Conservation (phyloP, 2,797 vertebrate genomes). For the Zalophus californianus region DNA sequence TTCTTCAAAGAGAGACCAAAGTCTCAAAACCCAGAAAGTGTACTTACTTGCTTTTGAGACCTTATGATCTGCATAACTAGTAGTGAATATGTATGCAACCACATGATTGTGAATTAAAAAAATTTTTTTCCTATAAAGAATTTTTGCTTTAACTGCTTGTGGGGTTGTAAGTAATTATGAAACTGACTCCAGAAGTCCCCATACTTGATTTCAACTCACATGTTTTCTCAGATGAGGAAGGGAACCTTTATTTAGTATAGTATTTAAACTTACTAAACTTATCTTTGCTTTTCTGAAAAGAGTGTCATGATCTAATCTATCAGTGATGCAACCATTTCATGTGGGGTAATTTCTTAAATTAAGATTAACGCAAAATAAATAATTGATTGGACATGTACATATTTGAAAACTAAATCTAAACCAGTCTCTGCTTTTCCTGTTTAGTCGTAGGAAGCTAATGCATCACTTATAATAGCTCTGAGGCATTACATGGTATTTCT, state of each 20-base stretch:
- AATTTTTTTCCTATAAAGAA: slow-evolving; percentile 8
- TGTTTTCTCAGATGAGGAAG: slow-evolving; percentile 81
- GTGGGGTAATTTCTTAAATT: slow-evolving; percentile 80
- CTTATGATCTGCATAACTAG: slow-evolving; percentile 40
- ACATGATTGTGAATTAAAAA: slow-evolving; percentile 30
- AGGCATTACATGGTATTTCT: background rate
- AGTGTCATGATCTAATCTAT: slow-evolving; percentile 85
- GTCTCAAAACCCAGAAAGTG: background rate
- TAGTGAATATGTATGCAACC: background rate
- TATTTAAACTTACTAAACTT: slow-evolving; percentile 80
- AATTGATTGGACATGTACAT: slow-evolving; percentile 82
- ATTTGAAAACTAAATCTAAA: slow-evolving; percentile 80
- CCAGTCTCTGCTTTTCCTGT: slow-evolving; percentile 75
- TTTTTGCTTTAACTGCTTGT: slow-evolving; percentile 52
- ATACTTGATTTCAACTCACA: slow-evolving; percentile 75
- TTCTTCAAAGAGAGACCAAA: slow-evolving; percentile 39
- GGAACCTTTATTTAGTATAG: slow-evolving; percentile 86
- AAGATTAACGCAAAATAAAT: slow-evolving; percentile 82
- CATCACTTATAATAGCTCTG: background rate
- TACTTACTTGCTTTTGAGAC: slow-evolving; percentile 52
- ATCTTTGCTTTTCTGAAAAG: slow-evolving; percentile 85
- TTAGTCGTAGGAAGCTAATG: slow-evolving; percentile 65
- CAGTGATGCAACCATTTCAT: slow-evolving; percentile 82
- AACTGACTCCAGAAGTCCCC: slow-evolving; percentile 59
- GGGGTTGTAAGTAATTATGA: slow-evolving; percentile 61